Conservation (phyloP, 2,113 vertebrate species). For the Bubo scandiacus region DNA sequence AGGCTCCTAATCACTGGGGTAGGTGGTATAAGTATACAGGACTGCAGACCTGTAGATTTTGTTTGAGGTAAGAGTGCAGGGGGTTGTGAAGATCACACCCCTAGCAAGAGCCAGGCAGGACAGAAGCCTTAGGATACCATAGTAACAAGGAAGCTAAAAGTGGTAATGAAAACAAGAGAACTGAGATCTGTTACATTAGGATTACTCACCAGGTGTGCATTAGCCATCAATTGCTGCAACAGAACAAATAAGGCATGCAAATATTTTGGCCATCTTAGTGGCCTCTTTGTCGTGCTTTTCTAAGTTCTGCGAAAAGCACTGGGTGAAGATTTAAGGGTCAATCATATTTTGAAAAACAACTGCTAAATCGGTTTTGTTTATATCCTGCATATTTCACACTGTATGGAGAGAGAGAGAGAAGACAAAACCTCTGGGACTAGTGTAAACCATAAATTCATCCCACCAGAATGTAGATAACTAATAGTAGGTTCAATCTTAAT, state of each 20-base stretch:
- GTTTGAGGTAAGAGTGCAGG: not conserved
- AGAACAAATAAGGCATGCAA: slow-evolving; percentile 12
- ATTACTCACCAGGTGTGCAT: not conserved
- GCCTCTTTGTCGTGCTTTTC: not conserved
- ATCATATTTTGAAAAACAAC: not conserved
- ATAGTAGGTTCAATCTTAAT: not conserved
- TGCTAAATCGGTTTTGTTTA: not conserved
- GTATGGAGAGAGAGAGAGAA: not conserved
- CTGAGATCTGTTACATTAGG: not conserved
- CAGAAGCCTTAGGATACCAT: not conserved
- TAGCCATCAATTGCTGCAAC: not conserved
- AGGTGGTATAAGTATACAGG: not conserved
- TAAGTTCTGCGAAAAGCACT: not conserved
- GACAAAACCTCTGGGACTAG: not conserved
- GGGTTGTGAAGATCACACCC: not conserved
- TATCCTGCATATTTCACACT: not conserved
- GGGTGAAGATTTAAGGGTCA: slow-evolving; percentile 4
- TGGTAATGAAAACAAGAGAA: not conserved
- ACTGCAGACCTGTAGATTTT: not conserved
- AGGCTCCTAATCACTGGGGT: not conserved
- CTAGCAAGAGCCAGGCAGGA: not conserved
- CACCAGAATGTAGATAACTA: not conserved
- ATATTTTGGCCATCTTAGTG: not conserved
- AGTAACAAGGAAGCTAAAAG: not conserved
- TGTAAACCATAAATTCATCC: not conserved